Base-by-base conservation (phyloP, 2,113 vertebrate genomes). In the Eurystomus gularis region DNA sequence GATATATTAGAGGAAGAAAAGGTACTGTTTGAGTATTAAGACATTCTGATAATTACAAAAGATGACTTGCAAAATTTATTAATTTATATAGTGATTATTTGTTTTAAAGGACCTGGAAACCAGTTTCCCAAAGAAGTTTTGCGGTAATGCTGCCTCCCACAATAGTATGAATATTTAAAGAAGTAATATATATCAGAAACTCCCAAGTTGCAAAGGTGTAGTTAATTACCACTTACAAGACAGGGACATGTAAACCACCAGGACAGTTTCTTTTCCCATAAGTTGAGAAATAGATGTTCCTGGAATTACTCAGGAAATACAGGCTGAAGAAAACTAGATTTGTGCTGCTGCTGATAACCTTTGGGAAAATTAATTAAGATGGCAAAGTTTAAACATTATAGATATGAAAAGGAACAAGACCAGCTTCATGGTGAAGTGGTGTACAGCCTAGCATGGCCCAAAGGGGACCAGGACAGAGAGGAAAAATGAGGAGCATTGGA, bases 41-140 rank as follows among this genome's bases (percentile, higher is more conserved):
- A 64, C 82, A 72, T 17, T 87, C 31, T 83, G 40, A 49, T 76
- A 93, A 90, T 82, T 93, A 55, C 81, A 91, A 93, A 91, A 73
- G 55, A 54, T 54, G 44, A 84, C 79, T 96, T 96, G 78, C 61
- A 94, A 60, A 94, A 94, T 69, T 73, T 65, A 64, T 82, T 85
- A 48, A 82, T 88, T 79, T 70, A 29, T 86, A 18, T 69, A 76
- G 35, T 44, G 31, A 28, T 85, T 60, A 52, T 82, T 90, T 82
- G 19, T 77, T 96, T 92, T 81, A 60, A 91, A 93, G 65, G n/a
- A 90, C 69, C 37, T 68, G 42, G 71, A 76, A 90, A 58, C 9
- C 8, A 49, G 37, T 70, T 90, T 90, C 52, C 28, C 37, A 12
- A 71, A 78, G 75, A 78, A 28, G 6, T 86, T 65, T 69, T 82